phyloP scores from a whole-genome alignment of 2,797 vertebrate genomes.

The Hemibagrus guttatus region DNA sequence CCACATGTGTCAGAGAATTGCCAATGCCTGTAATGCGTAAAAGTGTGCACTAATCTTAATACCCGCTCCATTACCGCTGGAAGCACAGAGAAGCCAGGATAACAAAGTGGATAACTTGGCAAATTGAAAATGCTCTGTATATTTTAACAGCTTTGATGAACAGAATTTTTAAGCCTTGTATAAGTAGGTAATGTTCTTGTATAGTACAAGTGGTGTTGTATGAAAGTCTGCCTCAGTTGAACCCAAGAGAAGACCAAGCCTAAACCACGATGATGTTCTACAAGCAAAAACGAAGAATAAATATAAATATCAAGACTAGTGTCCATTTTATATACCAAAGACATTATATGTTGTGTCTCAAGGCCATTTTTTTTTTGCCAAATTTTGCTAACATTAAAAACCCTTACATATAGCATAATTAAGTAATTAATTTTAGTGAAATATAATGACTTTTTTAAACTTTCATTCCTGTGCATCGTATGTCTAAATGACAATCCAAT shows the following conservation, averaged over 20 bases:
- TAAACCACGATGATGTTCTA: background rate
- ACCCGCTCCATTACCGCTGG: background rate
- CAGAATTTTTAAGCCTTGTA: background rate
- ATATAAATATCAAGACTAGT: background rate
- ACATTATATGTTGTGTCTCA: background rate
- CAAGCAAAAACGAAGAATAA: background rate
- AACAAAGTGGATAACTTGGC: slow-evolving; percentile 32
- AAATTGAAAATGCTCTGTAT: slow-evolving; percentile 34
- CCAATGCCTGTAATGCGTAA: slow-evolving; percentile 60
- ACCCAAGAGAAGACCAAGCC: background rate
- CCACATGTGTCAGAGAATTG: slow-evolving; percentile 52
- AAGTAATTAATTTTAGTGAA: background rate
- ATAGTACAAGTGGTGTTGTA: background rate
- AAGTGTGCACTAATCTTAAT: slow-evolving; percentile 30
- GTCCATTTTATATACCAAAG: background rate
- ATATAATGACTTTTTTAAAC: background rate
- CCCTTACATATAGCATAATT: background rate
- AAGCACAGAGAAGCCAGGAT: background rate
- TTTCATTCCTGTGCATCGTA: background rate
- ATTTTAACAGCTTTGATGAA: slow-evolving; percentile 28
- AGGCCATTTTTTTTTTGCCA: background rate
- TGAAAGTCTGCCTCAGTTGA: background rate
- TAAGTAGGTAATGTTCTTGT: background rate
- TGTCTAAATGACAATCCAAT: background rate
- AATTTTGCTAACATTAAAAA: background rate